Percentiles rank a stretch among this genome's conserved stretches.
Conservation (phyloP, 2,113 vertebrate species). For the Phalacrocorax aristotelis region DNA sequence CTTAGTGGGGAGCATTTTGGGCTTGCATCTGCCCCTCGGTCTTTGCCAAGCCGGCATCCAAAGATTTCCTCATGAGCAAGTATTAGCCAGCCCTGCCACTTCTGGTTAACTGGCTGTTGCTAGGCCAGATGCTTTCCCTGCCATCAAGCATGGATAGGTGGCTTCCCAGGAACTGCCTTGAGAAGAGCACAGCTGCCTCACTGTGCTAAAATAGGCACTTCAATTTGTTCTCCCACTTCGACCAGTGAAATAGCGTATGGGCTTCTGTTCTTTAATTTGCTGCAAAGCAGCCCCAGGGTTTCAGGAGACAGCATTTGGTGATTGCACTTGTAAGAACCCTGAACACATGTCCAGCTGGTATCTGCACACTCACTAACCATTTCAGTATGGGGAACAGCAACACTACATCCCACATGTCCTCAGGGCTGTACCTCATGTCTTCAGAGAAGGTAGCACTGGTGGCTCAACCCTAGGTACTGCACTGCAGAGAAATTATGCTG, state of each 20-base stretch:
- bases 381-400: background rate
- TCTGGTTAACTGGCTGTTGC: background rate
- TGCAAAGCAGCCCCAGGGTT: background rate
- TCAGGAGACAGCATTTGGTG: background rate
- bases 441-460: background rate
- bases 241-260: constrained; percentile 10
- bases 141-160: background rate
- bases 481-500: background rate
- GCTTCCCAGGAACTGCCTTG: background rate
- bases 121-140: background rate
- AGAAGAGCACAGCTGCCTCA: constrained; percentile 18
- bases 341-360: background rate
- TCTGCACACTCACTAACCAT: background rate
- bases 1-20: background rate
- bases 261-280: background rate
- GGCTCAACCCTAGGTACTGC: background rate
- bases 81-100: background rate
- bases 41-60: background rate
- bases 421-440: background rate
- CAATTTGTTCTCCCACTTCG: constrained; percentile 7
- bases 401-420: background rate
- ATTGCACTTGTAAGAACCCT: background rate
- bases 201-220: background rate
- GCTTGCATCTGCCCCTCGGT: background rate
- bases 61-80: background rate